A percentile compares a stretch with the other conserved stretches of the same genome.
Conservation (phyloP, 2,797 vertebrate genomes). For the Sebastes cheni region DNA sequence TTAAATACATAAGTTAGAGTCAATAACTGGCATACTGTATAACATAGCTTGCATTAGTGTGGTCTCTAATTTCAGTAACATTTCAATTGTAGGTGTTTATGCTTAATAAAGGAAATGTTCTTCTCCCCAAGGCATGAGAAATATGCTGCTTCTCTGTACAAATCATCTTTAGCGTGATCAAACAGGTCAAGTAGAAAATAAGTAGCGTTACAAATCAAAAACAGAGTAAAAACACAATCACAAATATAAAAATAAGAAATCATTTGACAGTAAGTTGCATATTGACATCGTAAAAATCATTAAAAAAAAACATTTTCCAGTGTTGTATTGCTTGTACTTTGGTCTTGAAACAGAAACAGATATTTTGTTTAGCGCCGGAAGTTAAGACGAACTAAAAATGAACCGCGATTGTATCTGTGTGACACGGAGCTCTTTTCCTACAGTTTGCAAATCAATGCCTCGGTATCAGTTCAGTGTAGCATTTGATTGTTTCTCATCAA, state of each 20-base stretch:
- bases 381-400: background rate
- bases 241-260: slow-evolving; percentile 79
- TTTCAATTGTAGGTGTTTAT: slow-evolving; percentile 33
- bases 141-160: slow-evolving; percentile 54
- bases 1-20: slow-evolving; percentile 75
- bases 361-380: background rate
- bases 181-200: slow-evolving; percentile 53
- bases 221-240: slow-evolving; percentile 42
- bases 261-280: slow-evolving; percentile 29
- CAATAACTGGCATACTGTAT: slow-evolving; percentile 33
- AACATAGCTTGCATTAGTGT: slow-evolving; percentile 35
- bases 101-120: slow-evolving; percentile 25
- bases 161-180: slow-evolving; percentile 10
- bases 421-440: background rate
- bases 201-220: slow-evolving; percentile 55
- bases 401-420: background rate
- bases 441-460: background rate
- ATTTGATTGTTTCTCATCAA: background rate
- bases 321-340: slow-evolving; percentile 70
- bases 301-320: slow-evolving; percentile 36
- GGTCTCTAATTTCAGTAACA: slow-evolving; percentile 25
- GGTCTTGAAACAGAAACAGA: slow-evolving; percentile 24
- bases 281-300: slow-evolving; percentile 42
- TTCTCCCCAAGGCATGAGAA: slow-evolving; percentile 73
- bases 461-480: background rate